phyloP scores from a whole-genome alignment of 2,888 invertebrate genomes.

The Patella depressa region DNA sequence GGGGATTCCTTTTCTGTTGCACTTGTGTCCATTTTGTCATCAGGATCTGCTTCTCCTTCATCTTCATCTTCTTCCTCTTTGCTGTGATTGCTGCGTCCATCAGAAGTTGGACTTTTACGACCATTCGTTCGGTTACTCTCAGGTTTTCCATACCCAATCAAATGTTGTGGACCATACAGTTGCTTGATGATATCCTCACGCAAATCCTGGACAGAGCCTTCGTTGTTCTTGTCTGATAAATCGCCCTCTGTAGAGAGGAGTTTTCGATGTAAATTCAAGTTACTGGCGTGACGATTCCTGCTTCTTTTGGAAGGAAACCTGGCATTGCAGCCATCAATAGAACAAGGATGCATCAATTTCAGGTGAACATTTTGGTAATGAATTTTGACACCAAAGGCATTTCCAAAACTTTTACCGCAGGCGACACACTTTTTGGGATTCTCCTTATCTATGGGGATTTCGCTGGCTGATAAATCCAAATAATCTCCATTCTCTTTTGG shows the following conservation, averaged over 20 bases:
- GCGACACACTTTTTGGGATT: constrained; percentile 92
- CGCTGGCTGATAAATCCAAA: constrained; percentile 67
- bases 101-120: background rate
- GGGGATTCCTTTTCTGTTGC: constrained; percentile 30
- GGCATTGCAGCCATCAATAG: constrained; percentile 93
- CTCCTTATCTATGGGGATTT: constrained; percentile 91
- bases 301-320: constrained; percentile 94
- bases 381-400: constrained; percentile 91
- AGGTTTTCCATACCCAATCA: constrained; percentile 14
- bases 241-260: constrained; percentile 74
- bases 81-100: constrained; percentile 11
- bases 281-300: constrained; percentile 92
- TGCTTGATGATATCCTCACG: constrained; percentile 39
- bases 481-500: constrained; percentile 24
- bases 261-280: constrained; percentile 91
- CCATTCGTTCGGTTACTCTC: background rate
- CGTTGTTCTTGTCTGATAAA: constrained; percentile 33
- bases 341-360: constrained; percentile 95
- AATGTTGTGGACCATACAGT: constrained; percentile 37
- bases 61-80: constrained; percentile 36
- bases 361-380: constrained; percentile 97
- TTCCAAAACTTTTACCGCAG: constrained; percentile 93
- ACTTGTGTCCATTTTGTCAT: constrained; percentile 59
- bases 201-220: constrained; percentile 25
- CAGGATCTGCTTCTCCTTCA: constrained; percentile 36